Percentiles rank a stretch among this genome's conserved stretches.
phyloP scores from a whole-genome alignment of 2,113 vertebrate species.

The Corythornis vintsioides region DNA sequence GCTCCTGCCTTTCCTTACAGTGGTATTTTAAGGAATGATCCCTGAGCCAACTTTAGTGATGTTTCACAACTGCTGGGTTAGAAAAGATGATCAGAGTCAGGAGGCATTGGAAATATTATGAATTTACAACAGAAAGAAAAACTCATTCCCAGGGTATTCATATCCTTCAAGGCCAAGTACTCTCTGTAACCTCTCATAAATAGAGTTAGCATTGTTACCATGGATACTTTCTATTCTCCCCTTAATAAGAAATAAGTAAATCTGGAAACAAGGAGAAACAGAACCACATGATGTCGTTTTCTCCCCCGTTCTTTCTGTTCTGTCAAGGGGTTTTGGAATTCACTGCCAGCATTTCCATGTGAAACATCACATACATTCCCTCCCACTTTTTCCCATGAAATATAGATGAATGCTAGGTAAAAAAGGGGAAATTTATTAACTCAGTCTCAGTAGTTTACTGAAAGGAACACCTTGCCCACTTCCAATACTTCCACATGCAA shows the following conservation, averaged over 20 bases:
- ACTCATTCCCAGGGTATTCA: background rate
- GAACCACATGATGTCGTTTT: background rate
- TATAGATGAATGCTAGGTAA: background rate
- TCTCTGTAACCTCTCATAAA: background rate
- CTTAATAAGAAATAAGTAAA: conserved; percentile 5
- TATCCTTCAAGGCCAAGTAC: background rate
- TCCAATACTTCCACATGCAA: background rate
- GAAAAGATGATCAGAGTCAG: background rate
- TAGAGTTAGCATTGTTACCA: background rate
- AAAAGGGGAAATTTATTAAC: background rate
- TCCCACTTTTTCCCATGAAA: background rate
- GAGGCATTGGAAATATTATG: background rate
- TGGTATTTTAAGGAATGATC: background rate
- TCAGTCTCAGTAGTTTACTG: background rate
- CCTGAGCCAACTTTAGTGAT: background rate
- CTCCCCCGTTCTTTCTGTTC: background rate
- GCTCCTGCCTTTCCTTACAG: background rate
- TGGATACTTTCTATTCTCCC: background rate
- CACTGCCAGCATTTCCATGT: background rate
- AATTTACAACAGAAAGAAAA: background rate
- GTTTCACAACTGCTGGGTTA: background rate
- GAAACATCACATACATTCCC: background rate
- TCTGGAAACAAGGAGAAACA: background rate
- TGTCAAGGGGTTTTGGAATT: background rate
- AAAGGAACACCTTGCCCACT: background rate